A percentile compares a stretch with the other conserved stretches of the same genome.
These are phyloP conservation scores for Tipula confusa DNA, from an alignment of 2,888 invertebrate genomes.

Conservation along the genomic window DNA sequence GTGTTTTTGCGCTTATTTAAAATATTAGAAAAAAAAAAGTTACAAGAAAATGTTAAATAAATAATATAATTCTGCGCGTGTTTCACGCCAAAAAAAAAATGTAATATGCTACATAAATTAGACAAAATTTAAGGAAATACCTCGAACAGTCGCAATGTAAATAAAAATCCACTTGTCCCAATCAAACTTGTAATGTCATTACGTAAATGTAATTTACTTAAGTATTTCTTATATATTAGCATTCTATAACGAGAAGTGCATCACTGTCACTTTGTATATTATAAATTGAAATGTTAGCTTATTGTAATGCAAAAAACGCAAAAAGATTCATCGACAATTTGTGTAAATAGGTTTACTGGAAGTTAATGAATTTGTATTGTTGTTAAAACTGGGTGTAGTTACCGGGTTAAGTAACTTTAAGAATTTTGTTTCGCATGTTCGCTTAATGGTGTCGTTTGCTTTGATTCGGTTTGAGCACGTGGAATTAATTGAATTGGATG, in stretches of 20 bases:
- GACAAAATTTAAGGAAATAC: not conserved
- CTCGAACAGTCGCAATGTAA: not conserved
- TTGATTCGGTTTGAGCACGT: not conserved
- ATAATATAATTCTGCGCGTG: not conserved
- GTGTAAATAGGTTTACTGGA: not conserved
- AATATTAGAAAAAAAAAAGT: not conserved
- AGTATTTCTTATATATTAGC: too few relatives aligned
- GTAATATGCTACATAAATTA: not conserved
- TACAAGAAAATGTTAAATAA: not conserved
- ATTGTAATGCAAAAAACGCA: constrained; percentile 29
- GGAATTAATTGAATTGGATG: too few relatives aligned
- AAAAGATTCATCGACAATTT: constrained; percentile 27
- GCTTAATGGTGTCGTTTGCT: not conserved
- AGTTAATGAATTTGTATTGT: not conserved
- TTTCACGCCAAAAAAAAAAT: not conserved
- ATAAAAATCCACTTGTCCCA: not conserved
- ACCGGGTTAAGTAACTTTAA: not conserved
- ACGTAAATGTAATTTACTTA: not conserved
- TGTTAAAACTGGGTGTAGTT: not conserved
- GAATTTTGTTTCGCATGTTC: not conserved
- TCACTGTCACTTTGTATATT: too few relatives aligned
- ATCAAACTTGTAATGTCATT: not conserved
- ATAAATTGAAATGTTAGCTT: not conserved
- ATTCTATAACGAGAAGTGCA: not conserved
- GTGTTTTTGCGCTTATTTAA: not conserved